Evolutionary conservation across 2,113 vertebrate species (phyloP), one percentile per base, ranked within the genome.

Genomic region (Catharus minimus): DNA sequence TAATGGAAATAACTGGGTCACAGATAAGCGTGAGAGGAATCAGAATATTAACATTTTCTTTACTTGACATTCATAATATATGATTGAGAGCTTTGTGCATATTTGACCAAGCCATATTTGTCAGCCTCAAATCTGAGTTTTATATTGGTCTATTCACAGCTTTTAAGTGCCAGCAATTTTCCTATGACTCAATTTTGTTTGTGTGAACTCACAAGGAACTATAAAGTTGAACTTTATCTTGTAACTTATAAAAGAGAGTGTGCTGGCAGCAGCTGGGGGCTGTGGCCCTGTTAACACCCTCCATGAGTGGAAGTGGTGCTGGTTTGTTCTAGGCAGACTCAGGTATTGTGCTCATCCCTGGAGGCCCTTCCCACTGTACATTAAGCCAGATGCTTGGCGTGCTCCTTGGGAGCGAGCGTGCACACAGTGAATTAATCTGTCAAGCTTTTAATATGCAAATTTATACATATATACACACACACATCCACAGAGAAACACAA

Each of bases 1-100:
- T 96, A 73, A 68, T 77, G 81, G 95, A 93, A 97, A 95, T 78
- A 78, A n/a, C 27, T 52, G 39, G 67, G 61, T 41, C 58, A 90
- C 19, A 39, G 75, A 78, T 27, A 89, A 94, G 92, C 61, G 82
- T 94, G 88, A 96, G 44, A 74, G 60, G 81, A 89, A 87, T 94
- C 43, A 82, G 75, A 82, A 87, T 85, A 93, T 64, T 32, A 85
- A 64, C 52, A 64, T 78, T 76, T 88, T 60, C 39, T 65, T 76
- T 72, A 39, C 64, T 79, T 93, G 30, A 36, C 68, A 56, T 80
- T 86, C 9, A 52, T 91, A 86, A 71, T 64, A 71, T 52, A 62
- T 74, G 62, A 78, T 46, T 68, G 81, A 87, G 61, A 78, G 26
- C 38, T 81, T 77, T 67, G 30, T 55, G 52, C 39, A 52, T 75